Percentiles rank a stretch among this genome's conserved stretches.
phyloP scores from a whole-genome alignment of 2,797 vertebrate genomes.

The Sciurus vulgaris region DNA sequence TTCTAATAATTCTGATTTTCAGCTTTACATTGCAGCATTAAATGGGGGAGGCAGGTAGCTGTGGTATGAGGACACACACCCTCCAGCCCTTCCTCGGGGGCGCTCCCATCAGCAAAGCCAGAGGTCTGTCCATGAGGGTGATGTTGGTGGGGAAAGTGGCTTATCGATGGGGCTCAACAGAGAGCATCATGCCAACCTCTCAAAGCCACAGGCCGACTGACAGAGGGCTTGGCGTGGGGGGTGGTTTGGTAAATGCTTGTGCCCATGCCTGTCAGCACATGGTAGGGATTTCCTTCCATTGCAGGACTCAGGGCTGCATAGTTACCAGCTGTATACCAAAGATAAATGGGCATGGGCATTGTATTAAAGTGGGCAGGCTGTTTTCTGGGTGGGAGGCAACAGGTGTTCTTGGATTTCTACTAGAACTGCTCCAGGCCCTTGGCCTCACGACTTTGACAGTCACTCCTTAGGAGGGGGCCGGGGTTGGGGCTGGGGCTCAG shows the following conservation, averaged over 20 bases:
- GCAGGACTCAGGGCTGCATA: background rate
- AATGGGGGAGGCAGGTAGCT: fast-evolving
- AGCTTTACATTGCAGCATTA: background rate
- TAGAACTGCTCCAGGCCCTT: background rate
- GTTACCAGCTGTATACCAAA: background rate
- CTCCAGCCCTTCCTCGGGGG: background rate
- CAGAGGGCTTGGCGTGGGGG: background rate
- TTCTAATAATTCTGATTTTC: background rate
- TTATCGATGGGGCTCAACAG: background rate
- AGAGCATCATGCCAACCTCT: background rate
- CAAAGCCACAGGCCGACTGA: background rate
- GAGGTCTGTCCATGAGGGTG: fast-evolving
- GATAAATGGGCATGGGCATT: too few relatives aligned
- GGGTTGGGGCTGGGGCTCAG: too few relatives aligned
- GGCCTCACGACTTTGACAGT: too few relatives aligned
- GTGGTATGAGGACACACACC: background rate
- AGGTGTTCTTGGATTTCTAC: background rate
- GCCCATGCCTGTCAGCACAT: too few relatives aligned
- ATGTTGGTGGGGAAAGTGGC: background rate
- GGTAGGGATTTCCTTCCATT: background rate
- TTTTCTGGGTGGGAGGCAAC: background rate
- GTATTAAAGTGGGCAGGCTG: background rate
- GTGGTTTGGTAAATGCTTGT: background rate
- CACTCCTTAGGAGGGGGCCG: background rate
- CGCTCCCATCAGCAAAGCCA: background rate